Percentiles rank a stretch among this genome's conserved stretches.
Conservation (phyloP, 2,113 vertebrate species). For the Trogon surrucura region DNA sequence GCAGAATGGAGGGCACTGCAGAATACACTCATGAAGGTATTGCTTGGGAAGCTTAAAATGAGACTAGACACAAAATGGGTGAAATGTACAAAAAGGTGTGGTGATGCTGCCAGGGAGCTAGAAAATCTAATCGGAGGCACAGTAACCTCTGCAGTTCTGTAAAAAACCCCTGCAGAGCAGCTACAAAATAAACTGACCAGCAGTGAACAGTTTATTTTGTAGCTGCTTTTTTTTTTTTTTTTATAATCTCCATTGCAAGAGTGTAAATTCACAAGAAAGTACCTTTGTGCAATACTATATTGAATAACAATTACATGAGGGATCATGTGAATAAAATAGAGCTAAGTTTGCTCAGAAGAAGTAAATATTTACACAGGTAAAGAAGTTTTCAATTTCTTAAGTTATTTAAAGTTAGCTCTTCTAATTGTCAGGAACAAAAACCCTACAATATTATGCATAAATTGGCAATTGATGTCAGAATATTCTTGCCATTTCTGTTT, state of each 20-base stretch:
- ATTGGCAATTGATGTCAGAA: slow-evolving; percentile 3
- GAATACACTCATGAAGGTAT: not conserved
- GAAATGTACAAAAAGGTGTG: not conserved
- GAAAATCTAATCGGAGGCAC: not conserved
- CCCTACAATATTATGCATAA: not conserved
- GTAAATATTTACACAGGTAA: not conserved
- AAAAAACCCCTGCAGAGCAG: not conserved
- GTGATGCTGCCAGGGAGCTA: not conserved
- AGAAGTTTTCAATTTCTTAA: not conserved
- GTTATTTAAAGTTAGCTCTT: not conserved
- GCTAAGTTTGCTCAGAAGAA: not conserved
- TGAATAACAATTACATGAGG: not conserved
- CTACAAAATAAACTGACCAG: not conserved
- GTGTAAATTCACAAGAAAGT: not conserved
- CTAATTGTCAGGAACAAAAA: not conserved
- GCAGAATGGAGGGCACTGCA: not conserved
- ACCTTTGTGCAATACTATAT: not conserved
- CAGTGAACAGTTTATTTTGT: not conserved
- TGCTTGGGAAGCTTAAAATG: not conserved
- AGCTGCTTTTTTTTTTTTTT: not conserved
- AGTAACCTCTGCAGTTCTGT: not conserved
- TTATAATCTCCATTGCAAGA: not conserved
- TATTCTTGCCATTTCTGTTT: slow-evolving; percentile 12
- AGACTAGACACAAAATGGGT: not conserved
- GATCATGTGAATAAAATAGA: not conserved